Conservation (phyloP, 64 coral and sea anemone species). For the Stichodactyla helianthus region DNA sequence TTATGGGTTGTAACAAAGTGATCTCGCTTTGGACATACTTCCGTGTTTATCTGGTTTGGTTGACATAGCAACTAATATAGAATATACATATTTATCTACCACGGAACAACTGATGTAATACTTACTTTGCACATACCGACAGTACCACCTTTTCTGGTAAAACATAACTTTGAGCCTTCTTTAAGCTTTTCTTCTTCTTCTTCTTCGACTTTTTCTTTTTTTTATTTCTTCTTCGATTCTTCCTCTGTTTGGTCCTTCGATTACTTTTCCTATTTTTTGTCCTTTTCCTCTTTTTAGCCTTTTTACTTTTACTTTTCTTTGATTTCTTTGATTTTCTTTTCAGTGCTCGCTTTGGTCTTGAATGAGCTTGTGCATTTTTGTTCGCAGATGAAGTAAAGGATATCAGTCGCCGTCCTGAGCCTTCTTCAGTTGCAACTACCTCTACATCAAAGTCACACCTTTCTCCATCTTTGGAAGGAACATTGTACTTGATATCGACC, state of each 20-base stretch:
- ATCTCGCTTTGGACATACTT: too few relatives aligned
- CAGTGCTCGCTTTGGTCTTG: not conserved
- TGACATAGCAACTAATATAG: too few relatives aligned
- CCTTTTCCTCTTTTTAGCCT: not conserved
- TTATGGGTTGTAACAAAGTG: too few relatives aligned
- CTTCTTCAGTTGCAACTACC: not conserved
- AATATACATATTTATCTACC: not conserved
- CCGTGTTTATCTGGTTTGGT: too few relatives aligned
- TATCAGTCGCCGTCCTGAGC: not conserved
- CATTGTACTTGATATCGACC: slow-evolving; percentile 48
- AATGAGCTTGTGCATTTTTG: not conserved
- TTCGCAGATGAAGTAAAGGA: not conserved
- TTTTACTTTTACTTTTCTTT: not conserved
- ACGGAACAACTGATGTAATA: not conserved
- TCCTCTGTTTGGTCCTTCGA: not conserved
- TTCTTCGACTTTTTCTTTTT: not conserved
- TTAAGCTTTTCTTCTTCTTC: not conserved
- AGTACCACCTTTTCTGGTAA: not conserved
- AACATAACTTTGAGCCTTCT: not conserved
- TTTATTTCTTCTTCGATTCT: not conserved
- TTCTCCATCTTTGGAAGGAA: slow-evolving; percentile 25
- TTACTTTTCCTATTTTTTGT: not conserved
- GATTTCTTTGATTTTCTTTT: not conserved
- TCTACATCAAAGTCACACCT: slow-evolving; percentile 30
- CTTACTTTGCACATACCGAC: not conserved